Evolutionary conservation across 1,140 invertebrate genomes (phyloP).

Genomic region (Hylaeus anthracinus): DNA sequence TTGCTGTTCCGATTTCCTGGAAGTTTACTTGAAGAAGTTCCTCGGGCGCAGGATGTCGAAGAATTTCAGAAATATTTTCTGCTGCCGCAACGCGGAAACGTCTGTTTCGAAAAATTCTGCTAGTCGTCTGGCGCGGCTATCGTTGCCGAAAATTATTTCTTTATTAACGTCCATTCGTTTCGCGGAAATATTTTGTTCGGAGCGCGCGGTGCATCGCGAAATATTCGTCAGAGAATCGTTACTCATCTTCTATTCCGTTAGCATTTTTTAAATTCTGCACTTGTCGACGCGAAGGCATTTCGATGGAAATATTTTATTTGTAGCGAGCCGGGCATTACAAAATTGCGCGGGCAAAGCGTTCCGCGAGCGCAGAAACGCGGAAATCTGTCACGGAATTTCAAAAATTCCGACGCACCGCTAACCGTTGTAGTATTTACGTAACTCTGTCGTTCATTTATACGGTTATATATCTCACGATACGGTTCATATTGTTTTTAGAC

Average conservation of each 20-base stretch:
- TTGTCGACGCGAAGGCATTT: background rate
- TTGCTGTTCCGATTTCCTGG: constrained; percentile 44
- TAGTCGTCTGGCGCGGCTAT: background rate
- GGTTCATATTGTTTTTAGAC: no score
- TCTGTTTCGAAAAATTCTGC: no score
- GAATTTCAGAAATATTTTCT: no score
- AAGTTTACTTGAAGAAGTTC: constrained; percentile 38
- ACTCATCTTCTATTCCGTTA: background rate
- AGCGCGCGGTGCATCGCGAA: background rate
- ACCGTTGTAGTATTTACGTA: background rate
- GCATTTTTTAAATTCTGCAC: background rate
- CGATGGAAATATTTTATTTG: background rate
- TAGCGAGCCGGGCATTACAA: background rate
- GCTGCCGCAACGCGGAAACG: background rate
- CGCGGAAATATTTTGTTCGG: background rate
- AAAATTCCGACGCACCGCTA: background rate
- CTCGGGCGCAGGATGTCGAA: constrained; percentile 3
- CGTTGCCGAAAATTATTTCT: background rate
- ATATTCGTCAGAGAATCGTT: background rate
- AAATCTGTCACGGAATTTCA: background rate
- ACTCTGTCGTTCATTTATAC: no score
- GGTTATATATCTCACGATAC: no score
- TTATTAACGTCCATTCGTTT: background rate
- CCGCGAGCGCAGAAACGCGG: no score
- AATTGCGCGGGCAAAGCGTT: background rate